Conservation (phyloP, 2,113 vertebrate species). For the Zingel zingel region DNA sequence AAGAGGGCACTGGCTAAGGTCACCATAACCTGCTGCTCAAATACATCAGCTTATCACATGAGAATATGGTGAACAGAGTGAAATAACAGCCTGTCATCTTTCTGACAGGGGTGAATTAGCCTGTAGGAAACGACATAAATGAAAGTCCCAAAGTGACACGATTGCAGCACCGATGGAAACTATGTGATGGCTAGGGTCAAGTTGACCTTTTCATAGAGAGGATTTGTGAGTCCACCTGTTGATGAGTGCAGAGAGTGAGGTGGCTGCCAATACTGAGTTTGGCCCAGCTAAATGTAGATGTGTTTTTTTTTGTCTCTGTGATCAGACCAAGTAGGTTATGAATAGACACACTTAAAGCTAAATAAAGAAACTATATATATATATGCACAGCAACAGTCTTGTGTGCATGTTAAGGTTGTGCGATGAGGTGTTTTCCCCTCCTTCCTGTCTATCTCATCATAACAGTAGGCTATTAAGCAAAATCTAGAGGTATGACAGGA, state of each 20-base stretch:
- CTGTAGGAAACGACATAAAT: conserved; percentile 6
- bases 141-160: conserved; percentile 21
- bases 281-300: conserved; percentile 15
- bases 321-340: conserved; percentile 30
- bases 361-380: conserved; percentile 33
- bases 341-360: conserved; percentile 43
- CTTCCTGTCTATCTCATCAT: conserved; percentile 13
- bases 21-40: conserved; percentile 15
- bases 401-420: not conserved
- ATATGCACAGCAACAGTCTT: conserved; percentile 4
- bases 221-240: conserved; percentile 63
- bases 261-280: conserved; percentile 19
- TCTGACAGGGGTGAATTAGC: conserved; percentile 1
- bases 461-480: not conserved
- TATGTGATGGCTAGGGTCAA: conserved; percentile 32
- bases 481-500: not conserved
- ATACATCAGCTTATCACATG: not conserved
- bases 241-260: conserved; percentile 42
- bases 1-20: not conserved
- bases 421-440: conserved; percentile 37
- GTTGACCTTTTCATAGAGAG: conserved; percentile 57
- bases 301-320: conserved; percentile 14
- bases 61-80: not conserved
- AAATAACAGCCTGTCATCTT: conserved; percentile 21
- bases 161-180: conserved; percentile 35